Evolutionary conservation across 2,113 vertebrate species (phyloP), one percentile per base, ranked within the genome.

Genomic region (Labeo rohita): DNA sequence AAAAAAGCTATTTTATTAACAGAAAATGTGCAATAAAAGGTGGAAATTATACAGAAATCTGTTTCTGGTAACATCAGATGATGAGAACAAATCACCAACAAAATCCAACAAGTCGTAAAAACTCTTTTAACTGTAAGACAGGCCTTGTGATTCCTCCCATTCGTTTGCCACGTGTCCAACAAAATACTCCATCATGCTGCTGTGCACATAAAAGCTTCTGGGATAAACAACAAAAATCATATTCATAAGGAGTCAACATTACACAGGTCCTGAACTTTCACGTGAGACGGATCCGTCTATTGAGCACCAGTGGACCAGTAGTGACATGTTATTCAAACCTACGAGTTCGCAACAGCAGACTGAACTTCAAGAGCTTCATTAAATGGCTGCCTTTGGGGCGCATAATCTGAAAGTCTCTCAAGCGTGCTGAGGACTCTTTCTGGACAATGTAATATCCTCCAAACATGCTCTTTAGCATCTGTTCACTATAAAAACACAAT

Each of bases 271-370:
- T 88, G 76, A 80, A 80, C 49, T 77, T 45, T 36, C 43, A 59
- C 65, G 39, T 88, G 65, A 88, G 73, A 80, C 63, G 61, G 68
- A 59, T 78, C 76, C 21, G 39, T 49, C 72, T n/a, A 23, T 49
- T 74, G 10, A 12, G n/a, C 47, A 74, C 82, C 72, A 82, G 84
- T 87, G 88, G 81, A 87, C 74, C 81, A 80, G 80, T 87, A 83
- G 28, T 81, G 84, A 73, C 9, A 77, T 82, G 81, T 87, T 66
- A 81, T 82, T 86, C 85, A 87, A 91, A 84, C 47, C 68, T 68
- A 21, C 80, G 23, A 4, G 82, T 90, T 88, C 79, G 75, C 79
- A 43, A 87, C 84, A 83, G 54, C 18, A 59, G 43, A 63, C 73
- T 68, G 28, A 16, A 65, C 54, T 84, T 88, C 77, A 82, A 66